These are phyloP conservation scores for Bubo blakistoni DNA, from an alignment of 2,113 vertebrate genomes.

Conservation along the genomic window DNA sequence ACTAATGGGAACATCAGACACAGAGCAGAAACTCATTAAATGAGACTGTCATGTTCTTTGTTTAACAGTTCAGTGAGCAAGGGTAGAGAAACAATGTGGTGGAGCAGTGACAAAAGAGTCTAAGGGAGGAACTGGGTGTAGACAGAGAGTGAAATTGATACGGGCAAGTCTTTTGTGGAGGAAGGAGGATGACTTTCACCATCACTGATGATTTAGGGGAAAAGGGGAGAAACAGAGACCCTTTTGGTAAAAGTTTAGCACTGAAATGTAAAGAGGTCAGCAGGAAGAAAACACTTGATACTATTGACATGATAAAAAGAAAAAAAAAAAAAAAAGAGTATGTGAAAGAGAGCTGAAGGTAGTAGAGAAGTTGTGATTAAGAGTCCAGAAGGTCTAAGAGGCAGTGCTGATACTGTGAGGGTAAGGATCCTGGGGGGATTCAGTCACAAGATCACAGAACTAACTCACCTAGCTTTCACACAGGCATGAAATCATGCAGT, in stretches of 20 bases:
- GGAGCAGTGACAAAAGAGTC: neutral
- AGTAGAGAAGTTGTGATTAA: neutral
- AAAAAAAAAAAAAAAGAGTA: too few species aligned
- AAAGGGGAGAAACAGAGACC: neutral
- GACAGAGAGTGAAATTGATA: neutral
- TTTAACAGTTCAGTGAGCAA: neutral
- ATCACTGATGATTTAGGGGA: neutral
- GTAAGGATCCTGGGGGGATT: neutral
- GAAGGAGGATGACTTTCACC: neutral
- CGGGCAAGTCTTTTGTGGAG: neutral
- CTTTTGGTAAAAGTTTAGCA: neutral
- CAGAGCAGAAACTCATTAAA: neutral
- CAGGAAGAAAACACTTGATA: neutral
- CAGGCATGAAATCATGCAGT: neutral
- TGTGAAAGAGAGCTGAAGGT: neutral
- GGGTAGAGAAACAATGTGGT: neutral
- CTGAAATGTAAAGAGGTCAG: neutral
- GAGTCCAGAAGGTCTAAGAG: neutral
- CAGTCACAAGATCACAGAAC: too few species aligned
- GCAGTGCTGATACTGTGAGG: neutral
- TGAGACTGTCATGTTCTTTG: neutral
- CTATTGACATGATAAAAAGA: neutral
- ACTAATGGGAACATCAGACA: neutral
- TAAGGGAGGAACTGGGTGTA: neutral
- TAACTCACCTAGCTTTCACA: neutral